Base-by-base conservation (phyloP, 1,140 invertebrate species). In the Drosophila malerkotliana region DNA sequence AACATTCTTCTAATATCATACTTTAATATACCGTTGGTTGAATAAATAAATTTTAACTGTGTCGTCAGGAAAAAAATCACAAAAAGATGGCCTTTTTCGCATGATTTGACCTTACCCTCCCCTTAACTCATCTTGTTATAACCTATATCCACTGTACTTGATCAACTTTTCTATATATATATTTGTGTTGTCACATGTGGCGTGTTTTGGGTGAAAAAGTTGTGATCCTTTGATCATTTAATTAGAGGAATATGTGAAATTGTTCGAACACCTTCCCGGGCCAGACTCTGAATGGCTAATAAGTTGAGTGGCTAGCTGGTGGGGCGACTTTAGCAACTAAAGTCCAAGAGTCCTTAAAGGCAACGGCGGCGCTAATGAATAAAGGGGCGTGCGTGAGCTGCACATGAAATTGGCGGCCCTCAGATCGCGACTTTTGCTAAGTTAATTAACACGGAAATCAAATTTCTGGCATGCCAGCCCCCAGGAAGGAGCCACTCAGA, bases 401-500 rank as follows among this genome's bases (percentile, higher is more conserved):
- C 84, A 88, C 83, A 83, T 77, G 66, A 78, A 88, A 88, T 79
- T 72, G 62, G 59, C 49, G 49, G 56, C 30, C 58, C 45, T 12
- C 34, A n/a, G 61, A 61, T 78, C 66, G 67, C 63, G 68, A 76
- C 75, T 78, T 81, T 85, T 74, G 81, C 81, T 88, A 88, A 88
- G 83, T 88, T 88, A 88, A 88, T 88, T 88, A 88, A 88, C 83
- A 88, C 83, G 77, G 79, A 88, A 88, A 88, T 83, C 84, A 77
- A 88, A 88, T 88, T 74, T 72, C 73, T 88, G 79, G 84, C 76
- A 77, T 88, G 84, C 83, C 82, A 47, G 56, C 51, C 34, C 9
- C 10, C 10, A 37, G 52, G 39, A 48, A 62, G 28, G 34, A 26
- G 39, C 26, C 26, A 9, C 15, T 44, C 34, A 51, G 45, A n/a